Conservation (phyloP, 2,113 vertebrate genomes). For the Aptenodytes patagonicus region DNA sequence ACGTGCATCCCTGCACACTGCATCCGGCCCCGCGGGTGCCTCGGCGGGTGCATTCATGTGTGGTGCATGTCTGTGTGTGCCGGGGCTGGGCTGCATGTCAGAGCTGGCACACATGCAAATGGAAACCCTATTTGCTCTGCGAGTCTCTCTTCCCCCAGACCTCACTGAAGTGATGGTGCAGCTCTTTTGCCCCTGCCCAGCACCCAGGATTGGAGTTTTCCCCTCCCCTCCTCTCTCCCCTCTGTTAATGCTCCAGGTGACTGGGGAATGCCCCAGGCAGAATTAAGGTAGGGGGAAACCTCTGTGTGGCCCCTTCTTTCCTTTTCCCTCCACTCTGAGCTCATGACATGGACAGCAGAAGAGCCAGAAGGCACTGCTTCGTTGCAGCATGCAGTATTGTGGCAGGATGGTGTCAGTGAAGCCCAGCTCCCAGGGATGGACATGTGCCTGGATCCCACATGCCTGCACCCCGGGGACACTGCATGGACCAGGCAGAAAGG, state of each 20-base stretch:
- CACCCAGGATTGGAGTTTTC: neutral
- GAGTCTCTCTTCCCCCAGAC: neutral
- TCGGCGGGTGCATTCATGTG: accelerated
- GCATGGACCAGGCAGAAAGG: neutral
- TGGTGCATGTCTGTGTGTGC: neutral
- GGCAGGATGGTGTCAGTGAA: neutral
- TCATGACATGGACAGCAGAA: neutral
- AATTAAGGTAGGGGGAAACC: neutral
- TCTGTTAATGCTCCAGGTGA: neutral
- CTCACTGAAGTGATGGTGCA: accelerated
- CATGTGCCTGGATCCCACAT: neutral
- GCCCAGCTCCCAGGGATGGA: neutral
- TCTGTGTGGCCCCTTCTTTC: neutral
- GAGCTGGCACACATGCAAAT: neutral
- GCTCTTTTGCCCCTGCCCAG: neutral
- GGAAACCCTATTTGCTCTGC: neutral
- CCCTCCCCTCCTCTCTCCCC: neutral
- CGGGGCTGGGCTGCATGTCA: neutral
- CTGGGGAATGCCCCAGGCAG: neutral
- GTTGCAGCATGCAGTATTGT: accelerated
- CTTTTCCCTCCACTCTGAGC: accelerated
- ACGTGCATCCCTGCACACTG: neutral
- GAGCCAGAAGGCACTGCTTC: neutral
- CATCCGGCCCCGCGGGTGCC: accelerated
- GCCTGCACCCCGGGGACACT: neutral